phyloP scores from a whole-genome alignment of 2,888 invertebrate genomes.

The Disparrhopalites patrizii region DNA sequence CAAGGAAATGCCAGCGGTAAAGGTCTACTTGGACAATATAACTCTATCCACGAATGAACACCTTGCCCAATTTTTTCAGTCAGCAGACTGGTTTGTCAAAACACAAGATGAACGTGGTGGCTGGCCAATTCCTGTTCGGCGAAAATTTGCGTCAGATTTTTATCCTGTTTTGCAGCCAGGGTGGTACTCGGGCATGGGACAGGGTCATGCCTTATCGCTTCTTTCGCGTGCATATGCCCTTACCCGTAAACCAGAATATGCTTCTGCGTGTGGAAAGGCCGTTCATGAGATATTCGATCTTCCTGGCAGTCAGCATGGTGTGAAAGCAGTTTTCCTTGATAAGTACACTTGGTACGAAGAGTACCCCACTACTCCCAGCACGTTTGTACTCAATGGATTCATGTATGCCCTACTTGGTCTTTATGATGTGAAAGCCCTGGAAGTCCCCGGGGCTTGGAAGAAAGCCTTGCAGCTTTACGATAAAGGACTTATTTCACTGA shows the following conservation, averaged over 20 bases:
- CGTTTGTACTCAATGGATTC: constrained; percentile 97
- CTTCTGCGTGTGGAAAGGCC: constrained; percentile 75
- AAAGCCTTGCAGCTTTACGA: constrained; percentile 73
- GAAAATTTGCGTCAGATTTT: constrained; percentile 70
- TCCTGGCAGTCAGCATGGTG: constrained; percentile 61
- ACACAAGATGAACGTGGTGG: constrained; percentile 84
- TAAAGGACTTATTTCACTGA: constrained; percentile 81
- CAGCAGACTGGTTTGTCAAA: constrained; percentile 86
- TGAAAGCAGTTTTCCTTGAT: constrained; percentile 77
- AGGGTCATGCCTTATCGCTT: constrained; percentile 95
- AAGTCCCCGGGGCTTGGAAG: constrained; percentile 62
- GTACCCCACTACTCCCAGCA: constrained; percentile 91
- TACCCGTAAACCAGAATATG: constrained; percentile 69
- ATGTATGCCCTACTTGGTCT: constrained; percentile 94
- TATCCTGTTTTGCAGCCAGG: constrained; percentile 71
- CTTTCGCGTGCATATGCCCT: constrained; percentile 83
- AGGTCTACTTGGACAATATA: constrained; percentile 62
- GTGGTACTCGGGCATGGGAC: constrained; percentile 98
- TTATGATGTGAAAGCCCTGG: constrained; percentile 84
- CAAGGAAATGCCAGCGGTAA: constrained; percentile 27
- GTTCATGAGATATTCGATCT: constrained; percentile 69
- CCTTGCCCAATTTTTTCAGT: constrained; percentile 83
- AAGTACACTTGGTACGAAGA: constrained; percentile 95
- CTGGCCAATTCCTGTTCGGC: constrained; percentile 84
- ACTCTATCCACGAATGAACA: constrained; percentile 79